Evolutionary conservation across 2,888 invertebrate genomes (phyloP).

Genomic region (Phlogophora meticulosa): DNA sequence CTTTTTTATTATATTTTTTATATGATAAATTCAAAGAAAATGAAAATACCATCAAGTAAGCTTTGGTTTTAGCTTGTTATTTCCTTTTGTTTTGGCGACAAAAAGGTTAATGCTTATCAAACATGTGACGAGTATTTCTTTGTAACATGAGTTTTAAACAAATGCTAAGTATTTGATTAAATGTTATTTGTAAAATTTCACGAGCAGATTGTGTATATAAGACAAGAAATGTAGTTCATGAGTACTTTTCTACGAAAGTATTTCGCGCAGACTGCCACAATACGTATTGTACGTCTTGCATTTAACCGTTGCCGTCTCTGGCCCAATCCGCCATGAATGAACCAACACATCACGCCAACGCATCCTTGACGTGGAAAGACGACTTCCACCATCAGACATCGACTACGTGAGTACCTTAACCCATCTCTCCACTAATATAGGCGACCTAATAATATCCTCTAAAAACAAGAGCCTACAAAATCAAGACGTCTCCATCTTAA

Average conservation of each 20-base stretch:
- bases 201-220: no score
- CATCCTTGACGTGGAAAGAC: no score
- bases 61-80: slow-evolving; percentile 42
- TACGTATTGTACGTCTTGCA: no score
- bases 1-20: slow-evolving; percentile 66
- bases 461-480: slow-evolving; percentile 10
- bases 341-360: background rate
- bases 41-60: slow-evolving; percentile 54
- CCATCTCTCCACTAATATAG: no score
- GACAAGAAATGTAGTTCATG: background rate
- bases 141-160: background rate
- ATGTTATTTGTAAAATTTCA: background rate
- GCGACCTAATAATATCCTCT: background rate
- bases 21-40: slow-evolving; percentile 59
- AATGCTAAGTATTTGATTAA: fast-evolving
- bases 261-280: background rate
- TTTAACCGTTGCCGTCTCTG: no score
- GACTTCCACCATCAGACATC: no score
- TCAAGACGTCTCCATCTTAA: slow-evolving; percentile 28
- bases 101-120: slow-evolving; percentile 18
- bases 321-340: no score
- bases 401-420: background rate
- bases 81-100: slow-evolving; percentile 37
- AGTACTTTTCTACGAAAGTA: background rate
- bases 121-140: slow-evolving; percentile 1